Base-by-base conservation (phyloP, 2,797 vertebrate genomes). In the Gymnothorax reevesii region DNA sequence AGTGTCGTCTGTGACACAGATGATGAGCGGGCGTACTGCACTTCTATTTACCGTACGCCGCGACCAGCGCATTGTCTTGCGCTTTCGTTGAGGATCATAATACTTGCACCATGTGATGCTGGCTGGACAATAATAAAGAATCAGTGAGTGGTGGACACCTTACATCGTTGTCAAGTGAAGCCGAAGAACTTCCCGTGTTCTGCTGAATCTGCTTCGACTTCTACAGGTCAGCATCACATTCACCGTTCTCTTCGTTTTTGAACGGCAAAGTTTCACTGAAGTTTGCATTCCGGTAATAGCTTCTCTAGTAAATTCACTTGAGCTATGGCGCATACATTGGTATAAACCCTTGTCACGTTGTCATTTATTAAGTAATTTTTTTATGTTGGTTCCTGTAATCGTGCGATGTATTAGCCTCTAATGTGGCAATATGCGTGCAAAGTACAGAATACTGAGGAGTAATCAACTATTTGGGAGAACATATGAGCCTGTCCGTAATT, bases 171-270 rank as follows among this genome's bases (percentile, higher is more conserved):
- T 25, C 1, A 8, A 33, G 13, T 27, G 10, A 62, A 62, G 49
- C 59, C 15, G 27, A 42, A 60, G 17, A 49, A 84, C 27, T 22
- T 0, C n/a, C 17, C 49, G 15, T 62, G 27, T 17, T 52, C 73
- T 42, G 5, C 42, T 84, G 4, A 64, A 62, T 22, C 17, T 25
- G 59, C 57, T 33, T 42, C 15, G 12, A 12, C 25, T 15, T 17
- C 27, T 64, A 64, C 59, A 84, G 83, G 60, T 84, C 60, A 49
- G 83, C 52, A 22, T 84, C 12, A 84, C 83, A 49, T 15, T 62
- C 33, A 17, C 60, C 17, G 59, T 42, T 42, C 7, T 55, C 22
- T 54, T 49, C 0, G 2, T 55, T 10, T 52, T 33, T 54, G 9
- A 27, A 42, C n/a, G 33, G 7, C 62, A 62, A 42, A 55, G 6